Evolutionary conservation across 1,140 invertebrate species (phyloP).

Genomic region (Bombus consobrinus): DNA sequence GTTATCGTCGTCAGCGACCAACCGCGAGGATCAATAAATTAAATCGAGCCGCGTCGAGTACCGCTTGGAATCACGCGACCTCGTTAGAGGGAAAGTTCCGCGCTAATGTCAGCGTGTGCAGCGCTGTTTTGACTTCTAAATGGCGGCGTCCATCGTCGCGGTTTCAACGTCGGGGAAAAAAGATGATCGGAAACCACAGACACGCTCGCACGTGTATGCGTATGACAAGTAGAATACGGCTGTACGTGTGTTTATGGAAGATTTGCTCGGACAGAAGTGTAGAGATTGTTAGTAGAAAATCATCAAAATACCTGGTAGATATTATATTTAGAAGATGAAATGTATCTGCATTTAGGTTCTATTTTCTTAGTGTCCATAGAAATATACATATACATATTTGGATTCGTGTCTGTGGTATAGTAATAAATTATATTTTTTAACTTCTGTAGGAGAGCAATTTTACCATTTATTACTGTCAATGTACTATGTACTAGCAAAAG

Average conservation of each 20-base stretch:
- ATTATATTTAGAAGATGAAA: no score
- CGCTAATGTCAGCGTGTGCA: slow-evolving; percentile 33
- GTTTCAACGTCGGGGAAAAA: neutral
- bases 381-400: no score
- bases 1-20: slow-evolving; percentile 40
- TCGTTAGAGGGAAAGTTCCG: slow-evolving; percentile 50
- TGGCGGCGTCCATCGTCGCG: neutral
- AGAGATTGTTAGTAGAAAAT: neutral
- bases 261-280: neutral
- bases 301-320: no score
- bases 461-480: no score
- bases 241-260: neutral
- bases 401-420: no score
- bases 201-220: neutral
- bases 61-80: slow-evolving; percentile 49
- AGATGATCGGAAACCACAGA: neutral
- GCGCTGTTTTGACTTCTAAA: slow-evolving; percentile 38
- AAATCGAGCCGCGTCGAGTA: slow-evolving; percentile 49
- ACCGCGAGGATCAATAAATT: slow-evolving; percentile 58
- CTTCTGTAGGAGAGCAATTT: no score
- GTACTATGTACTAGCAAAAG: no score
- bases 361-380: no score
- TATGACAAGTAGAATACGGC: neutral
- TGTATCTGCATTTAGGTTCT: no score
- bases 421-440: no score